Evolutionary conservation across 2,113 vertebrate genomes (phyloP).

Genomic region (Ibidorhyncha struthersii): DNA sequence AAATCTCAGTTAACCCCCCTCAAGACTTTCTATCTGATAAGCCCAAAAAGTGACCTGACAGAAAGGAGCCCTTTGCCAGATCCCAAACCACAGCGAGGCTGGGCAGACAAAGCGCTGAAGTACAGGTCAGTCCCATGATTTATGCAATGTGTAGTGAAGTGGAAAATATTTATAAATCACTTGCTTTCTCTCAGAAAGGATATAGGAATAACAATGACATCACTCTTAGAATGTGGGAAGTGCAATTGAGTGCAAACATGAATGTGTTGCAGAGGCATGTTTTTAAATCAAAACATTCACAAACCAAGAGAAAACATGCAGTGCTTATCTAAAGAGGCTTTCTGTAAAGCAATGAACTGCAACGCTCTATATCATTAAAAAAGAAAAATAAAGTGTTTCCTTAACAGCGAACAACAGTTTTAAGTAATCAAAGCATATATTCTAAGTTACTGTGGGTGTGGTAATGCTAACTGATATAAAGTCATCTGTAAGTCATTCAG

Average conservation of each 20-base stretch:
- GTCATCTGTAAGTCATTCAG: not conserved
- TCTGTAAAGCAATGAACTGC: not conserved
- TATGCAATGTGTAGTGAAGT: not conserved
- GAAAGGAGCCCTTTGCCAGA: not conserved
- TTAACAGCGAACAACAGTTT: not conserved
- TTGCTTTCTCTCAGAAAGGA: not conserved
- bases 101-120: not conserved
- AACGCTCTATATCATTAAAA: not conserved
- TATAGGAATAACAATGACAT: not conserved
- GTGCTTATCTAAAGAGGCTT: not conserved
- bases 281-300: not conserved
- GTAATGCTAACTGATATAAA: not conserved
- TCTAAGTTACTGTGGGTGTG: not conserved
- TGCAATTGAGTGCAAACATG: not conserved
- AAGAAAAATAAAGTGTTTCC: not conserved
- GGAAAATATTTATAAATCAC: constrained; percentile 35
- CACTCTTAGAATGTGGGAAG: constrained; percentile 7
- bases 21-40: not conserved
- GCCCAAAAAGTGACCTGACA: not conserved
- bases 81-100: not conserved
- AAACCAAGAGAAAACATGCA: not conserved
- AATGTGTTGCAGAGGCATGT: not conserved
- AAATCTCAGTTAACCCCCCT: not conserved
- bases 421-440: not conserved
- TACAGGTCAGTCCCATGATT: not conserved